Base-by-base conservation (phyloP, 2,113 vertebrate species). In the Catharus bicknelli region DNA sequence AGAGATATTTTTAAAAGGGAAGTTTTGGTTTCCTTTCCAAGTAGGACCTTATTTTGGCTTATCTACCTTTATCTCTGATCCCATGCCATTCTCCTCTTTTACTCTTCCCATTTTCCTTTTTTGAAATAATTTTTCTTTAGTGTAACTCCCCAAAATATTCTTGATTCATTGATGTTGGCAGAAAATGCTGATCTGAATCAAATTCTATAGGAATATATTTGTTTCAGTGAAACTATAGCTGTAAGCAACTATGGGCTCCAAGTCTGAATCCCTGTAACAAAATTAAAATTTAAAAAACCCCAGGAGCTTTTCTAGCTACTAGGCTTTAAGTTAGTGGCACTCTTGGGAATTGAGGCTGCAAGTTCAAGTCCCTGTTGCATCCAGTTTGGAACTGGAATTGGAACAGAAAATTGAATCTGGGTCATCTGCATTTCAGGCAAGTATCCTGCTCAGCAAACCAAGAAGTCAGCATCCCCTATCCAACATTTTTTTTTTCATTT, bases 151-250 rank as follows among this genome's bases (percentile, higher is more conserved):
- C 53, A 72, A 84, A 95, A 89, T 92, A 76, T 84, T 92, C 66
- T 88, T 58, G 67, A 93, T 94, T 85, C 75, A 62, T 53, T 88
- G 54, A 55, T 73, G 32, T 51, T 93, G 78, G 85, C 75, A 91
- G 67, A 92, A 95, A 85, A 79, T 62, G 47, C 54, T 42, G 5
- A 50, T 85, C 67, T 79, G 63, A 93, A 94, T 68, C 38, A 73
- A 36, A 83, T 94, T 91, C 84, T 94, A 54, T 88, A 59, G 51
- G 18, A 94, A 93, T 85, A 13, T 77, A 77, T 88, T 91, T 95
- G 22, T 94, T 91, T 88, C 87, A 94, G 34, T 94, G 93, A 85
- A 94, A 73, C 75, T 93, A 95, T 87, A 96, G 93, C 93, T 94
- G 93, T 95, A 91, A 88, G 88, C 51, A 95, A 88, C 91, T 94